Evolutionary conservation across 2,113 vertebrate species (phyloP).

Genomic region (Platysternon megacephalum): DNA sequence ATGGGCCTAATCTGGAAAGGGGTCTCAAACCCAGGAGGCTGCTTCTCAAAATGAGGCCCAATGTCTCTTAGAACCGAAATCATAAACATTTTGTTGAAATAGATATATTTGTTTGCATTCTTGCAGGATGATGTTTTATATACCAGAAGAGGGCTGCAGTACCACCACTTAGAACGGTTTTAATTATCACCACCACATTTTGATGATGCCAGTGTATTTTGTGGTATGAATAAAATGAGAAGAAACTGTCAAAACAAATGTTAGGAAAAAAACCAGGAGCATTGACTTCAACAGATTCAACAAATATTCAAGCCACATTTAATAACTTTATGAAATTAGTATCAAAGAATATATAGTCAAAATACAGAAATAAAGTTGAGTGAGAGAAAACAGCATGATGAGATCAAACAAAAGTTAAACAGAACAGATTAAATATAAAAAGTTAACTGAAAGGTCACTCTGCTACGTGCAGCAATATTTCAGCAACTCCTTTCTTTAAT

Average conservation of each 20-base stretch:
- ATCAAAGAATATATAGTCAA: slow-evolving; percentile 75
- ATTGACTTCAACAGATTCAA: slow-evolving; percentile 61
- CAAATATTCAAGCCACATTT: slow-evolving; percentile 74
- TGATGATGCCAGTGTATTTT: slow-evolving; percentile 18
- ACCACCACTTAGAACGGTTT: slow-evolving; percentile 41
- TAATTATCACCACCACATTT: slow-evolving; percentile 40
- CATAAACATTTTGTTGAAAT: slow-evolving; percentile 52
- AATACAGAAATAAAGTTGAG: slow-evolving; percentile 72
- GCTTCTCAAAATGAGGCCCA: slow-evolving; percentile 62
- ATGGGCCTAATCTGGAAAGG: slow-evolving; percentile 27
- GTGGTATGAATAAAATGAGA: slow-evolving; percentile 27
- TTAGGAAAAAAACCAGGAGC: slow-evolving; percentile 44
- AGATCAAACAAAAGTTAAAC: slow-evolving; percentile 60
- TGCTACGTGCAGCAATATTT: slow-evolving; percentile 29
- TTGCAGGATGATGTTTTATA: slow-evolving; percentile 27
- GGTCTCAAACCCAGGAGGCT: slow-evolving; percentile 19
- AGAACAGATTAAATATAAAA: slow-evolving; percentile 53
- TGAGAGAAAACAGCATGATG: slow-evolving; percentile 62
- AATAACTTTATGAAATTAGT: slow-evolving; percentile 75
- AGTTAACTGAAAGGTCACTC: slow-evolving; percentile 24
- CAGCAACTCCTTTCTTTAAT: slow-evolving; percentile 38
- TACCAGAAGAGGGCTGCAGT: slow-evolving; percentile 31
- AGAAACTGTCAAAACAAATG: neutral
- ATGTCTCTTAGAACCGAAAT: slow-evolving; percentile 60
- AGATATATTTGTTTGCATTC: neutral